These are phyloP conservation scores for Drosophila lacicola DNA, from an alignment of 2,888 invertebrate genomes.

Conservation along the genomic window DNA sequence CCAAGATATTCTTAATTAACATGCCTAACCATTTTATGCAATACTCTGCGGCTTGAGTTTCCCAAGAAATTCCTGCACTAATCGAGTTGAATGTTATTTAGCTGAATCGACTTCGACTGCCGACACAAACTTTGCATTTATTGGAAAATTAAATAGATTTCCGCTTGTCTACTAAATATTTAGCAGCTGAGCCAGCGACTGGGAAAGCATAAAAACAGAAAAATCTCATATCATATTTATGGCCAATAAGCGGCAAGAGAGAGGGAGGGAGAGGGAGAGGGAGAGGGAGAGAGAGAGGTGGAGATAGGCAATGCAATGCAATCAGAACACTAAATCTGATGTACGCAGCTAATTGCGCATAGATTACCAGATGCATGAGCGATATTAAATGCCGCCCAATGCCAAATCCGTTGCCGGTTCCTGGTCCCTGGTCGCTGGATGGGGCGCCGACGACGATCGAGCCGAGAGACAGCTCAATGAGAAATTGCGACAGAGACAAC, in stretches of 20 bases:
- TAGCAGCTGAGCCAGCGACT: conserved; percentile 10
- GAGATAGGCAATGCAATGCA: conserved; percentile 64
- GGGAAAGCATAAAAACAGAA: conserved; percentile 16
- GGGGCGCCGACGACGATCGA: conserved; percentile 27
- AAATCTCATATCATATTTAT: conserved; percentile 68
- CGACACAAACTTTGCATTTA: conserved; percentile 51
- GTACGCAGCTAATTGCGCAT: conserved; percentile 80
- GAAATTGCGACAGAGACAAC: conserved; percentile 82
- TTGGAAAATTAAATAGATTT: conserved; percentile 60
- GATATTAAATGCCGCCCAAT: conserved; percentile 77
- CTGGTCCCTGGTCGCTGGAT: background rate
- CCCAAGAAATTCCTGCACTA: conserved; percentile 1
- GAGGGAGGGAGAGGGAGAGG: background rate
- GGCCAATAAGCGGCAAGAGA: conserved; percentile 43
- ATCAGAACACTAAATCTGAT: conserved; percentile 82
- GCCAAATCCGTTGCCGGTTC: conserved; percentile 32
- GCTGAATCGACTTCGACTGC: conserved; percentile 12
- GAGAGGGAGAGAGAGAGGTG: background rate
- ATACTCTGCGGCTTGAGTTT: background rate
- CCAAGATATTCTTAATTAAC: background rate
- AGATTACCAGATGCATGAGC: conserved; percentile 81
- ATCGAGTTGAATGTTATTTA: background rate
- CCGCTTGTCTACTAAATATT: conserved; percentile 56
- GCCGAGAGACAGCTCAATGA: conserved; percentile 77
- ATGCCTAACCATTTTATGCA: background rate